These are phyloP conservation scores for Urophycis tenuis DNA, from an alignment of 2,797 vertebrate species.

Conservation along the genomic window DNA sequence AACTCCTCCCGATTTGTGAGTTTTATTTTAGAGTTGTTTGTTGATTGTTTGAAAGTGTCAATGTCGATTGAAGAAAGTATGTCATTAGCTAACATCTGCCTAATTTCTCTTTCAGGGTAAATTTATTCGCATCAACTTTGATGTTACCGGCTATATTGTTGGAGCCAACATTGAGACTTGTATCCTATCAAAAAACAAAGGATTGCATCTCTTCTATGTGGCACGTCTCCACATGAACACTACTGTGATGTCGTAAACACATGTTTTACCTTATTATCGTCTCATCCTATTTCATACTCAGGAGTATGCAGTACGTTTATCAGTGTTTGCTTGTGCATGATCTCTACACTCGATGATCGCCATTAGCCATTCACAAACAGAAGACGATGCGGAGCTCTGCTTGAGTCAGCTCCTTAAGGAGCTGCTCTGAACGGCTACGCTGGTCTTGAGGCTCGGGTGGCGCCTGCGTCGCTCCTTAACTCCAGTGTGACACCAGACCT, in stretches of 20 bases:
- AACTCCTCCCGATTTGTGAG: constrained; percentile 97
- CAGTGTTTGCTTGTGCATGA: background rate
- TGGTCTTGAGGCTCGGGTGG: background rate
- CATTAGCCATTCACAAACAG: background rate
- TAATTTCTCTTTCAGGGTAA: constrained; percentile 77
- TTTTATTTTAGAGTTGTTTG: constrained; percentile 32
- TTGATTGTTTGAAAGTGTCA: background rate
- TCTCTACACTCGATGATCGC: background rate
- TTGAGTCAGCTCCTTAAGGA: background rate
- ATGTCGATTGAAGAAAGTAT: background rate
- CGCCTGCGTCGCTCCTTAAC: constrained; percentile 46
- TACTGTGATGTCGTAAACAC: background rate
- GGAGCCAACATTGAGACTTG: constrained; percentile 97
- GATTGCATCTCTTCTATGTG: background rate
- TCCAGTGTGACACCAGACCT: constrained; percentile 72
- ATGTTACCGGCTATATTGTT: constrained; percentile 93
- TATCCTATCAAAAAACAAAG: constrained; percentile 75
- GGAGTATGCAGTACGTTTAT: background rate
- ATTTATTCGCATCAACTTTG: constrained; percentile 98
- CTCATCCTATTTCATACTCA: no score
- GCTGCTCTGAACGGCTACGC: no score
- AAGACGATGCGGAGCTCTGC: background rate
- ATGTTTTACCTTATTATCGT: no score
- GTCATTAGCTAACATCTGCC: background rate
- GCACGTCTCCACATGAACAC: background rate